These are phyloP conservation scores for Germaria angustata DNA, from an alignment of 2,888 invertebrate species.

Conservation along the genomic window DNA sequence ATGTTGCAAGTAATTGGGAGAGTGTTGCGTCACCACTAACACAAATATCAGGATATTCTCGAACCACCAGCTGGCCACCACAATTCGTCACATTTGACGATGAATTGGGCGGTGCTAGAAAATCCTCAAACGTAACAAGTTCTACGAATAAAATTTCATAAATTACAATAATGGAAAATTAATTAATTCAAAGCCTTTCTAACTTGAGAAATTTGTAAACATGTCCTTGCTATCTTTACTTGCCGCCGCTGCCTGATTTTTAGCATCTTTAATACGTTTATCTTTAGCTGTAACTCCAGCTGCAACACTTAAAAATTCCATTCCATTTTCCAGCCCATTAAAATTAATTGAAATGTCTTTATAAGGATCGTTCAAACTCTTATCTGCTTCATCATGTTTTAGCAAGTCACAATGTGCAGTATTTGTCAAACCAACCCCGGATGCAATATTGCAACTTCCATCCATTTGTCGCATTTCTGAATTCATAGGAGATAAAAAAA, in stretches of 20 bases:
- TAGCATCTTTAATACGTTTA: slow-evolving; percentile 91
- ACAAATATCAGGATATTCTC: slow-evolving; percentile 80
- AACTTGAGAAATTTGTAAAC: slow-evolving; percentile 73
- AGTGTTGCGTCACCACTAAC: slow-evolving; percentile 82
- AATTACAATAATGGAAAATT: neutral
- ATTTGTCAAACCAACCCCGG: slow-evolving; percentile 69
- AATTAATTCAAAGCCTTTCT: slow-evolving; percentile 10
- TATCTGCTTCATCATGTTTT: slow-evolving; percentile 69
- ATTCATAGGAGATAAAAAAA: slow-evolving; percentile 73
- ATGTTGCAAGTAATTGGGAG: slow-evolving; percentile 82
- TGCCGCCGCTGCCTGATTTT: slow-evolving; percentile 82
- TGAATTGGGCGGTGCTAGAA: slow-evolving; percentile 72
- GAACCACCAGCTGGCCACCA: slow-evolving; percentile 80
- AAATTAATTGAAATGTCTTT: slow-evolving; percentile 73
- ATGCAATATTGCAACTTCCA: slow-evolving; percentile 42
- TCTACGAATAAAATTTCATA: slow-evolving; percentile 68
- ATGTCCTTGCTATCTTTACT: slow-evolving; percentile 76
- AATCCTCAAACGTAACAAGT: slow-evolving; percentile 76
- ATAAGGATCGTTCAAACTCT: slow-evolving; percentile 69
- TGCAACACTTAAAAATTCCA: slow-evolving; percentile 87
- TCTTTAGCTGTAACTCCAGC: slow-evolving; percentile 94
- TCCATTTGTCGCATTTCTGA: slow-evolving; percentile 73
- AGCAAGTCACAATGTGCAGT: slow-evolving; percentile 71
- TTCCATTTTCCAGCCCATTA: slow-evolving; percentile 76
- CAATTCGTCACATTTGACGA: slow-evolving; percentile 73